These are phyloP conservation scores for Melipona beecheii DNA, from an alignment of 2,888 invertebrate species.

Conservation along the genomic window DNA sequence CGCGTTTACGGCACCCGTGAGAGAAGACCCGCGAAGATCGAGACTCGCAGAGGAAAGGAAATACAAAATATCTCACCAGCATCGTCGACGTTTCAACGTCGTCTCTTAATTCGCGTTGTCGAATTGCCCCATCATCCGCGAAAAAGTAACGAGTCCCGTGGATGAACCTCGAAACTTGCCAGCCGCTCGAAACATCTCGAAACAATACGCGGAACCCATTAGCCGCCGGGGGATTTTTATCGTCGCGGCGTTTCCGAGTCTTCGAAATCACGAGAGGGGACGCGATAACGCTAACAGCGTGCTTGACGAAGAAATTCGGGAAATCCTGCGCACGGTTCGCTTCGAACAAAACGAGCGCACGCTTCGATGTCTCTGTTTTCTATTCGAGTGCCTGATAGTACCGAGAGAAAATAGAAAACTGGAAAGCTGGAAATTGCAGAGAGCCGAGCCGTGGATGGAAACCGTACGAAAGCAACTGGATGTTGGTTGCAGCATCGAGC, in stretches of 20 bases:
- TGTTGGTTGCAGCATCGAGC: constrained; percentile 25
- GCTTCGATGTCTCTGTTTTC: not conserved
- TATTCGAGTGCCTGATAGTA: not conserved
- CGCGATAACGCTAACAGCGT: constrained; percentile 1
- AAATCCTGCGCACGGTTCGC: not conserved
- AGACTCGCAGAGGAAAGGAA: not conserved
- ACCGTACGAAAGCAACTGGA: constrained; percentile 44
- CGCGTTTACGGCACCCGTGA: no score
- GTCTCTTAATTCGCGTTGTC: not conserved
- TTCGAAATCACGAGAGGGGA: not conserved
- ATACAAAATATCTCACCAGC: not conserved
- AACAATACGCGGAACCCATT: not conserved
- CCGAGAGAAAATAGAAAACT: constrained; percentile 1
- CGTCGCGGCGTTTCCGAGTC: not conserved
- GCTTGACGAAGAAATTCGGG: not conserved
- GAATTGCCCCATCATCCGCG: not conserved
- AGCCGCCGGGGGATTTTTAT: not conserved
- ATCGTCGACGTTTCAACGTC: not conserved
- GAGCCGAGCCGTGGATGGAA: not conserved
- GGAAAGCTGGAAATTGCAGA: not conserved
- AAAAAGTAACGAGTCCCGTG: not conserved
- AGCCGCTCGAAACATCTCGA: not conserved
- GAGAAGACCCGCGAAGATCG: no score
- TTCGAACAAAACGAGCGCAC: not conserved
- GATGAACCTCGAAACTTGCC: not conserved